Percentiles rank a stretch among this genome's conserved stretches.
Conservation (phyloP, 2,113 vertebrate genomes). For the Syngnathus typhle region DNA sequence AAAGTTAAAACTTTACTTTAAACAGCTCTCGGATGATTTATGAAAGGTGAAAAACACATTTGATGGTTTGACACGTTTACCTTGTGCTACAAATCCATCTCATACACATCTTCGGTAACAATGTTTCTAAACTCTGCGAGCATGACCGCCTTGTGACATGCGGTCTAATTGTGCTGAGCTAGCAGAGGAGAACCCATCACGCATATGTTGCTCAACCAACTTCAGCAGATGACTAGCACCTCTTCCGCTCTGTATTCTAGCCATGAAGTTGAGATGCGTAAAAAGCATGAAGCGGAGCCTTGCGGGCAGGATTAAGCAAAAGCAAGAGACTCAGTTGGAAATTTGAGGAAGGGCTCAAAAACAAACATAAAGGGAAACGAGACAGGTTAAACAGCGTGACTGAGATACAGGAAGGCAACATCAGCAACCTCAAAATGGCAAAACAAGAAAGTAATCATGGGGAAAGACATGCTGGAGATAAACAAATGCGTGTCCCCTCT, state of each 20-base stretch:
- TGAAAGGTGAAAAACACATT: too few species aligned
- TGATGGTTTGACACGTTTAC: too few species aligned
- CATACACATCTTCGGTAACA: too few species aligned
- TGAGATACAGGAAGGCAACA: constrained; percentile 24
- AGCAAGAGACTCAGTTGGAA: constrained; percentile 36
- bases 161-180: constrained; percentile 53
- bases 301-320: constrained; percentile 61
- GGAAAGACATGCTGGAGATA: constrained; percentile 1
- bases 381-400: constrained; percentile 27
- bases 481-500: constrained; percentile 21
- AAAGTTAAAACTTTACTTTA: too few species aligned
- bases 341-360: constrained; percentile 45
- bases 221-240: constrained; percentile 52
- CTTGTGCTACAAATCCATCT: too few species aligned
- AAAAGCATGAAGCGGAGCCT: constrained; percentile 66
- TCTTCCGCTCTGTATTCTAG: constrained; percentile 13
- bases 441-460: constrained; percentile 29
- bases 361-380: constrained; percentile 14
- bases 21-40: too few species aligned
- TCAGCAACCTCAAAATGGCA: constrained; percentile 6
- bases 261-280: constrained; percentile 57
- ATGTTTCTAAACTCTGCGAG: constrained; percentile 47
- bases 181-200: constrained; percentile 57
- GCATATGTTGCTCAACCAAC: constrained; percentile 60
- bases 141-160: constrained; percentile 55